Evolutionary conservation across 2,113 vertebrate genomes (phyloP).

Genomic region (Mustelus asterias): DNA sequence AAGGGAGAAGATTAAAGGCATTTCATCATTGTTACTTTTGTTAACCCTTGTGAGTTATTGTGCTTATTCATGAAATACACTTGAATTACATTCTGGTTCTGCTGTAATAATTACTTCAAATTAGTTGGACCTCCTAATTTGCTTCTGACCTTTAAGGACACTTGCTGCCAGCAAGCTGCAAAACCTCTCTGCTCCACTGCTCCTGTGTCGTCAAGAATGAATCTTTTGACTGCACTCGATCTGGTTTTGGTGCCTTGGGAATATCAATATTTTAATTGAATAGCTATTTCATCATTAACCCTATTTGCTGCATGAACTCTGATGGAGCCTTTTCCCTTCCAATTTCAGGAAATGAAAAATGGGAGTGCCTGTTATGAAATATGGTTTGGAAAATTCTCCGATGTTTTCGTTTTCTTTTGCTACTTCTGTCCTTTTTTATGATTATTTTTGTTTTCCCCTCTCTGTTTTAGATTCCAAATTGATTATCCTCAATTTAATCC

Average conservation of each 20-base stretch:
- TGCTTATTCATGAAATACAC: background rate
- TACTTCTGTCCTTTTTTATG: background rate
- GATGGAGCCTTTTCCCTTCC: background rate
- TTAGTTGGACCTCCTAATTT: background rate
- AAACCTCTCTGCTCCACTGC: background rate
- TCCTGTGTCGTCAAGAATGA: background rate
- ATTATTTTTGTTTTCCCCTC: background rate
- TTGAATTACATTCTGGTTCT: background rate
- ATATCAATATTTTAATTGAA: background rate
- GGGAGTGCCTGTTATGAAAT: background rate
- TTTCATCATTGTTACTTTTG: background rate
- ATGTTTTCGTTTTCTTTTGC: background rate
- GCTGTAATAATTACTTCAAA: background rate
- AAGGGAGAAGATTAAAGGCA: background rate
- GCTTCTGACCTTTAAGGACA: background rate
- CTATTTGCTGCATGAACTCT: background rate
- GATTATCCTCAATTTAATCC: background rate
- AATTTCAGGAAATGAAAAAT: background rate
- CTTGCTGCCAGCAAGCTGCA: background rate
- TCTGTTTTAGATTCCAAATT: background rate
- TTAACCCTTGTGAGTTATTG: background rate
- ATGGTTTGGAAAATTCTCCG: background rate
- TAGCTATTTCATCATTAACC: background rate
- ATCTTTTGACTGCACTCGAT: background rate
- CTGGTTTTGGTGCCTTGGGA: background rate